Percentiles rank a stretch among this genome's conserved stretches.
Conservation (phyloP, 2,113 vertebrate genomes). For the Misgurnus anguillicaudatus region DNA sequence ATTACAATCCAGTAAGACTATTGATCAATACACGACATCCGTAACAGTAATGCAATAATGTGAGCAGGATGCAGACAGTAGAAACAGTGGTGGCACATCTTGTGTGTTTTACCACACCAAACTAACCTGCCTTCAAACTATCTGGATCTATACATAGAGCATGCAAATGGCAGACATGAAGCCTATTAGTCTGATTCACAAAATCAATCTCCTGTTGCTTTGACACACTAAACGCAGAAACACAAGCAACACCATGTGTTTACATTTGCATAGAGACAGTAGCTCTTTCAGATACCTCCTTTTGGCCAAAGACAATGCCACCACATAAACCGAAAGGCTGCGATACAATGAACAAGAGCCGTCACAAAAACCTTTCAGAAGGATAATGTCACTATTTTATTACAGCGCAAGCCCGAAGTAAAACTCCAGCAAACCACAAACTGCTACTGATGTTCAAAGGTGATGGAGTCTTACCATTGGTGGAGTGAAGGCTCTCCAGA, state of each 20-base stretch:
- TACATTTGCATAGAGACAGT: conserved; percentile 40
- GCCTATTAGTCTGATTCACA: background rate
- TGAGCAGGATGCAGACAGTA: conserved; percentile 15
- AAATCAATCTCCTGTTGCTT: conserved; percentile 29
- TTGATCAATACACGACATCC: conserved; percentile 39
- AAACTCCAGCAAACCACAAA: background rate
- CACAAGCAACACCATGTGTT: conserved; percentile 6
- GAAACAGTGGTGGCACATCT: conserved; percentile 15
- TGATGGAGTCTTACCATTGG: conserved; percentile 76
- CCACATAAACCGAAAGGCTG: conserved; percentile 34
- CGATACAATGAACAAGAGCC: conserved; percentile 52
- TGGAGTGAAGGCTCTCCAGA: conserved; percentile 85
- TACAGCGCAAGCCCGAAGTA: background rate
- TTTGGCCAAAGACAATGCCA: conserved; percentile 27
- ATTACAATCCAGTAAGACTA: conserved; percentile 17
- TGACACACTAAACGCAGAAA: background rate
- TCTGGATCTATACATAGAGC: background rate
- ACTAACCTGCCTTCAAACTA: background rate
- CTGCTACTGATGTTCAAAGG: background rate
- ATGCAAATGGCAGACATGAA: background rate
- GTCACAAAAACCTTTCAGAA: background rate
- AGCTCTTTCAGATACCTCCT: conserved; percentile 41
- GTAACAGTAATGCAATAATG: conserved; percentile 39
- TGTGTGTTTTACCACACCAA: too few species aligned
- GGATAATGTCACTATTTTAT: conserved; percentile 12